A percentile compares a stretch with the other conserved stretches of the same genome.
Evolutionary conservation across 92 coral and sea anemone species (phyloP).

Genomic region (Palythoa caribaeorum): DNA sequence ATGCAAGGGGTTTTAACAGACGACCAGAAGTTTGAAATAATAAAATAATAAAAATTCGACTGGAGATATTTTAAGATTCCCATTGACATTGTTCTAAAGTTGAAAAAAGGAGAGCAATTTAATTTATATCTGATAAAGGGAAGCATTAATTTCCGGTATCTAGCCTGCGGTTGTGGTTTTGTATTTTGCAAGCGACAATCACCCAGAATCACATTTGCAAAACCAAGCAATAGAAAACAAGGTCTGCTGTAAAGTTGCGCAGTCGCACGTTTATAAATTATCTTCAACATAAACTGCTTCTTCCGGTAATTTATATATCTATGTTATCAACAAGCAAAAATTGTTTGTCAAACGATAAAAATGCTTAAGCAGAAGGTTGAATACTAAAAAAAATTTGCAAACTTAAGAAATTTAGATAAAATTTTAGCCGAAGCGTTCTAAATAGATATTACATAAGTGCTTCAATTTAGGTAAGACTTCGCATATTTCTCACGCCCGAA

Average conservation of each 20-base stretch:
- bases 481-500: not conserved
- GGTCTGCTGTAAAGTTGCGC: not conserved
- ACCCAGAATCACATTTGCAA: not conserved
- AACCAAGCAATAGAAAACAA: not conserved
- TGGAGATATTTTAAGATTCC: not conserved
- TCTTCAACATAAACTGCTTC: no score
- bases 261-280: no score
- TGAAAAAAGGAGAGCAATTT: not conserved
- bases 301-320: no score
- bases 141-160: not conserved
- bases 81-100: not conserved
- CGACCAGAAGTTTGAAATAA: not conserved
- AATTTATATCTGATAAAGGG: not conserved
- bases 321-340: no score
- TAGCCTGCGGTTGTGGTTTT: not conserved
- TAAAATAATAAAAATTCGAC: not conserved
- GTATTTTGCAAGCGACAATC: not conserved
- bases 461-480: not conserved
- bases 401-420: not conserved
- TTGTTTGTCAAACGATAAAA: no score
- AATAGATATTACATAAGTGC: not conserved
- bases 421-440: not conserved
- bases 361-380: no score
- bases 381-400: no score
- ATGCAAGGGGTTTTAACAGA: not conserved